phyloP scores from a whole-genome alignment of 2,113 vertebrate species.

The Sterna hirundo region DNA sequence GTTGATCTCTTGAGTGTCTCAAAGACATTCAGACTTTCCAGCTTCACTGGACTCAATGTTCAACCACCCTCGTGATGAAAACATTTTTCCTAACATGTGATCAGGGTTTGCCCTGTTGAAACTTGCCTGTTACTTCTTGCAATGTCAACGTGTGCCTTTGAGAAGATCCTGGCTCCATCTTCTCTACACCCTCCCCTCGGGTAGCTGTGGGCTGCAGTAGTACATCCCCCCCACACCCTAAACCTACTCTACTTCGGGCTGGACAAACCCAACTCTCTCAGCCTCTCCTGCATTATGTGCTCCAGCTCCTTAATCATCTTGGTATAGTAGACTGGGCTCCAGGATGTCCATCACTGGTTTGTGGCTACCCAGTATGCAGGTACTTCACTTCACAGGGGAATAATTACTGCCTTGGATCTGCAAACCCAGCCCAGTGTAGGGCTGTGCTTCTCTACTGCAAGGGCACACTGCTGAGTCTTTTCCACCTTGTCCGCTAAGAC shows the following conservation, averaged over 20 bases:
- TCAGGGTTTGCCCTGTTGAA: neutral
- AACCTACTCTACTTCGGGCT: neutral
- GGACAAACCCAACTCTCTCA: neutral
- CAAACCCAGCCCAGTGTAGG: neutral
- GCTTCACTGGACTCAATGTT: neutral
- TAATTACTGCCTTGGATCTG: neutral
- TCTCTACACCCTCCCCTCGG: neutral
- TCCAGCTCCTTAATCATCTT: neutral
- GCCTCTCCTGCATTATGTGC: neutral
- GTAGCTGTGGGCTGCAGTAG: neutral
- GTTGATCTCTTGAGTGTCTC: neutral
- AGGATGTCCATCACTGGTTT: neutral
- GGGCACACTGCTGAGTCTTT: neutral
- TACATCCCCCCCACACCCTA: neutral
- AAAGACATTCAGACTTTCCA: neutral
- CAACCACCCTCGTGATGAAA: neutral
- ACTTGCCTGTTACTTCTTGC: constrained; percentile 20
- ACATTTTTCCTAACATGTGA: neutral
- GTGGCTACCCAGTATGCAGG: neutral
- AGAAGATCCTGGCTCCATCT: neutral
- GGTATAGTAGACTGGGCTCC: neutral
- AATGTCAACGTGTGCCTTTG: neutral
- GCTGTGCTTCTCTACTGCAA: neutral
- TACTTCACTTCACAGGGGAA: neutral
- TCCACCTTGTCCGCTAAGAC: neutral